These are phyloP conservation scores for Clarias pachynema DNA, from an alignment of 2,797 vertebrate species.

Conservation along the genomic window DNA sequence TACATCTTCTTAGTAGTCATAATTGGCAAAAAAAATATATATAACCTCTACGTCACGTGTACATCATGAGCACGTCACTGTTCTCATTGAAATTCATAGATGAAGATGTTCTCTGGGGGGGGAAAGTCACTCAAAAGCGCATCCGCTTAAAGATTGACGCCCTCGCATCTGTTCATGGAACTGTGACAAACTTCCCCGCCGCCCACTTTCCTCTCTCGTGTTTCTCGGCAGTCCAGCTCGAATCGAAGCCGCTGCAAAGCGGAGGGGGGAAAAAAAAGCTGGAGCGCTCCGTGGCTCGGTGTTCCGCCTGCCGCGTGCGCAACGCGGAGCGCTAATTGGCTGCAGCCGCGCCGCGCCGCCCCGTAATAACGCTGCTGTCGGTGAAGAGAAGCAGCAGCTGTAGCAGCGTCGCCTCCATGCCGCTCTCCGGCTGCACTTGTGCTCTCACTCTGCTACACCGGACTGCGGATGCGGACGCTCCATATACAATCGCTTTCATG, in stretches of 20 bases:
- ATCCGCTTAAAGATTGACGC: conserved; percentile 15
- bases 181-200: conserved; percentile 41
- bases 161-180: conserved; percentile 24
- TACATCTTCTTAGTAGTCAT: not conserved
- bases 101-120: not conserved
- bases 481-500: conserved; percentile 67
- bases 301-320: conserved; percentile 62
- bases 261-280: conserved; percentile 51
- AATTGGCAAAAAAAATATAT: not conserved
- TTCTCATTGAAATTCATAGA: not conserved
- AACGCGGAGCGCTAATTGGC: conserved; percentile 69
- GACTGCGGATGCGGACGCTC: conserved; percentile 65
- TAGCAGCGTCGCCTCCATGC: conserved; percentile 40
- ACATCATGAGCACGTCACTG: conserved; percentile 43
- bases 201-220: conserved; percentile 22
- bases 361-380: conserved; percentile 56
- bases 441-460: conserved; percentile 54
- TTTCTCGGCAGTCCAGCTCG: conserved; percentile 61
- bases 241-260: conserved; percentile 61
- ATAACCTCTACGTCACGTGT: conserved; percentile 68
- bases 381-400: conserved; percentile 58
- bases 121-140: conserved; percentile 7
- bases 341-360: conserved; percentile 64
- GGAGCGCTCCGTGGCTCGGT: conserved; percentile 68
- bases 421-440: conserved; percentile 57